Conservation (phyloP, 2,113 vertebrate genomes). For the Oncorhynchus clarkii region DNA sequence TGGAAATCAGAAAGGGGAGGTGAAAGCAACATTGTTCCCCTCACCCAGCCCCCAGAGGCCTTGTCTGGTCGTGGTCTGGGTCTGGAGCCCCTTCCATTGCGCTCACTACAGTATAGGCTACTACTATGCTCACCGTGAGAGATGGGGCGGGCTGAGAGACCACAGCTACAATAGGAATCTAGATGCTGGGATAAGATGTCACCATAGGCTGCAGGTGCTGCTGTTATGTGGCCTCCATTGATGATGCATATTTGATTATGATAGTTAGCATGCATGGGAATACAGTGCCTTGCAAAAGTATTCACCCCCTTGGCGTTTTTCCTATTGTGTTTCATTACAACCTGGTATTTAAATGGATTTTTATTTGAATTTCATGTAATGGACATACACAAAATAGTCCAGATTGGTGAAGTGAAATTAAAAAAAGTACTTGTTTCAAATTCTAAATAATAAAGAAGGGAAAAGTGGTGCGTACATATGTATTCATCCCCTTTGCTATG, state of each 20-base stretch:
- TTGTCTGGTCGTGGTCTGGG: not conserved
- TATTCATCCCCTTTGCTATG: too few relatives aligned
- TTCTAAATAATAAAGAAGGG: too few relatives aligned
- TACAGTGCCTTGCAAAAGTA: too few relatives aligned
- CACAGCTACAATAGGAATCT: slow-evolving; percentile 1
- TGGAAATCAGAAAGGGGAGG: not conserved
- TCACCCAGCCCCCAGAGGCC: not conserved
- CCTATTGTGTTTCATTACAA: too few relatives aligned
- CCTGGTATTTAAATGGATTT: too few relatives aligned
- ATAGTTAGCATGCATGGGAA: too few relatives aligned
- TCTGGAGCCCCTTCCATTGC: not conserved
- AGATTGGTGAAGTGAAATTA: too few relatives aligned
- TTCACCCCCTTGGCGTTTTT: too few relatives aligned
- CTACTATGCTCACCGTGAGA: not conserved
- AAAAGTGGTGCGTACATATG: too few relatives aligned
- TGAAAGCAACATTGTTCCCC: not conserved
- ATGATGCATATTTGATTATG: not conserved
- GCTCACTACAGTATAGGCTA: not conserved
- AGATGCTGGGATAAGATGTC: slow-evolving; percentile 34
- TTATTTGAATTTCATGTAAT: too few relatives aligned
- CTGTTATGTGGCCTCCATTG: slow-evolving; percentile 2
- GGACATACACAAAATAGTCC: too few relatives aligned
- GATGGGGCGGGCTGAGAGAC: not conserved
- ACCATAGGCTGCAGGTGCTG: slow-evolving; percentile 11
- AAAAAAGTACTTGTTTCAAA: too few relatives aligned